phyloP scores from a whole-genome alignment of 23 tunicate species.

The Styela plicata region DNA sequence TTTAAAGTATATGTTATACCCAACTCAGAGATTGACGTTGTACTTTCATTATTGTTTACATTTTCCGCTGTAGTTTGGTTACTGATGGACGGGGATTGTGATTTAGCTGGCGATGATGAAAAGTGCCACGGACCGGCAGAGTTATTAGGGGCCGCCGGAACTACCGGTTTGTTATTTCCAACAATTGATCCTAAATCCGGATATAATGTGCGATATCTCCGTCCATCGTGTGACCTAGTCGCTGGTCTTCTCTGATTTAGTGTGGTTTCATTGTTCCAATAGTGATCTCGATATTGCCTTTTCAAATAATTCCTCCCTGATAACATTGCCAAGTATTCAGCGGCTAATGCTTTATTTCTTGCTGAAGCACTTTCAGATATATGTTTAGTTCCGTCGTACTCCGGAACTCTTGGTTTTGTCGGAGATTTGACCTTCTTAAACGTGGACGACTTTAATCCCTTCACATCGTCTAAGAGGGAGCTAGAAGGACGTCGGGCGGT shows the following conservation, averaged over 20 bases:
- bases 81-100: neutral
- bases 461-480: neutral
- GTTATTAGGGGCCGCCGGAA: neutral
- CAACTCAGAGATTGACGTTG: neutral
- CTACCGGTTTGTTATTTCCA: neutral
- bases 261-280: conserved; percentile 10
- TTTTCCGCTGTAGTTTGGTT: neutral
- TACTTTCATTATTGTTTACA: neutral
- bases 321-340: conserved; percentile 25
- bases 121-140: neutral
- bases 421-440: conserved; percentile 6
- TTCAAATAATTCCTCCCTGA: conserved; percentile 19
- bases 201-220: conserved; percentile 11
- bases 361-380: conserved; percentile 24
- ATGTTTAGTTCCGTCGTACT: conserved; percentile 27
- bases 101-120: neutral
- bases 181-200: conserved; percentile 30
- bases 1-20: conserved; percentile 1
- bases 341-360: conserved; percentile 1
- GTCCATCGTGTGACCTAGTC: neutral
- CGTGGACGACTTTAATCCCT: neutral
- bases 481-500: neutral
- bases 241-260: neutral
- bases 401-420: conserved; percentile 10
- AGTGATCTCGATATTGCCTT: conserved; percentile 31